A percentile compares a stretch with the other conserved stretches of the same genome.
These are phyloP conservation scores for Loris lydekkerianus DNA, from an alignment of 2,797 vertebrate genomes.

Conservation along the genomic window DNA sequence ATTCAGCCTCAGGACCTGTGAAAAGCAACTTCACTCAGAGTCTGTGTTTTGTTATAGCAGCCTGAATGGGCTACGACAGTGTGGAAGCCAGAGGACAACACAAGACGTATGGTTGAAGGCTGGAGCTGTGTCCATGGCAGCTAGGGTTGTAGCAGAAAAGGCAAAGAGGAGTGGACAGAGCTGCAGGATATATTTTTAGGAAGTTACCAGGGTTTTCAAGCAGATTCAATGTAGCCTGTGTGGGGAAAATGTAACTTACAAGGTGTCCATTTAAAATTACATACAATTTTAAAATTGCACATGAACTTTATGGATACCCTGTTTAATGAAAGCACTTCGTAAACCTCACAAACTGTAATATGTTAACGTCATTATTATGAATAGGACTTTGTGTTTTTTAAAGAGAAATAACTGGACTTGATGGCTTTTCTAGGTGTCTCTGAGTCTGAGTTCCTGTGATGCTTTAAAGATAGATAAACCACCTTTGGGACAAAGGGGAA, in stretches of 20 bases:
- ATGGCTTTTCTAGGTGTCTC: background rate
- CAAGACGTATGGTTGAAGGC: background rate
- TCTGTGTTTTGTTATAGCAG: background rate
- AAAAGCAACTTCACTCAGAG: background rate
- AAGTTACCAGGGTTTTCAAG: background rate
- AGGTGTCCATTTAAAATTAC: no score
- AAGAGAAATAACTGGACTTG: background rate
- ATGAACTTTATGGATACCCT: no score
- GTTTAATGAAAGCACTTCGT: background rate
- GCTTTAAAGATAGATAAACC: background rate
- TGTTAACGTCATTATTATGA: background rate
- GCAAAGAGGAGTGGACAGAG: background rate
- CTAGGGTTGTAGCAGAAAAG: background rate
- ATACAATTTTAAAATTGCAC: no score
- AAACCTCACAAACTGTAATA: background rate
- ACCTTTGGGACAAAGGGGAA: background rate
- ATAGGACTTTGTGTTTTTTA: background rate
- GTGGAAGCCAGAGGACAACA: background rate
- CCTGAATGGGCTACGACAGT: background rate
- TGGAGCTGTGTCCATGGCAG: background rate
- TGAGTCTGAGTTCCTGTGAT: background rate
- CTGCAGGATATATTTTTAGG: rapidly evolving
- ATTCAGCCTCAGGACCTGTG: background rate
- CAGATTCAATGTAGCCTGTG: background rate
- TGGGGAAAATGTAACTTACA: background rate